Evolutionary conservation across 2,888 invertebrate species (phyloP), one percentile per base, ranked within the genome.

Genomic region (Smittia aterrima): DNA sequence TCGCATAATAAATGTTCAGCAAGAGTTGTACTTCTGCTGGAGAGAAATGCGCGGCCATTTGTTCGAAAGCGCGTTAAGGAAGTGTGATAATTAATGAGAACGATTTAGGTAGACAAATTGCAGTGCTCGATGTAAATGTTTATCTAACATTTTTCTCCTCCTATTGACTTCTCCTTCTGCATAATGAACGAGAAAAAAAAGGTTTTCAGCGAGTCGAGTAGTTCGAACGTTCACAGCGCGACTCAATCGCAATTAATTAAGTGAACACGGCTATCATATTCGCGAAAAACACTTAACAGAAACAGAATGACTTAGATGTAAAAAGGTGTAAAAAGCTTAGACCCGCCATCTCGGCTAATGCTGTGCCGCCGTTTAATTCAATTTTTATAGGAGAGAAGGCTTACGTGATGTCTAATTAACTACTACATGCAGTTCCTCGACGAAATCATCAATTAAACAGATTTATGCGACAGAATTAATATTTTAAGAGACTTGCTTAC

Each of bases 271-370:
- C 72, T 62, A 38, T 72, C 72, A 62, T 72, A 54, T 72, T 72
- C 20, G 62, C 53, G 47, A 70, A 70, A 70, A 70, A 22, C 62
- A 72, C 72, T 72, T 72, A 72, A 54, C 41, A 41, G 54, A 58
- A 72, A 32, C 54, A 72, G 72, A 72, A 72, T 72, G 32, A 32
- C 32, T 18, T 66, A 66, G 66, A 66, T 66, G 72, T 72, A 54
- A 62, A 72, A 72, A 72, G 72, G 72, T 72, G 72, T 72, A 72
- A 72, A 72, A 72, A 32, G 62, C 22, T 25, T 32, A 72, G 38
- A 62, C 22, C 62, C 54, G 62, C 70, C 6, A 20, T 13, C 13
- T 47, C 47, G 47, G 3, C n/a, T n/a, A n/a, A n/a, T n/a, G n/a
- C n/a, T n/a, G n/a, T n/a, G 16, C 25, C n/a, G 24, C 27, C 64